Evolutionary conservation across 2,113 vertebrate species (phyloP), one percentile per base, ranked within the genome.

Genomic region (Psilopogon haemacephalus): DNA sequence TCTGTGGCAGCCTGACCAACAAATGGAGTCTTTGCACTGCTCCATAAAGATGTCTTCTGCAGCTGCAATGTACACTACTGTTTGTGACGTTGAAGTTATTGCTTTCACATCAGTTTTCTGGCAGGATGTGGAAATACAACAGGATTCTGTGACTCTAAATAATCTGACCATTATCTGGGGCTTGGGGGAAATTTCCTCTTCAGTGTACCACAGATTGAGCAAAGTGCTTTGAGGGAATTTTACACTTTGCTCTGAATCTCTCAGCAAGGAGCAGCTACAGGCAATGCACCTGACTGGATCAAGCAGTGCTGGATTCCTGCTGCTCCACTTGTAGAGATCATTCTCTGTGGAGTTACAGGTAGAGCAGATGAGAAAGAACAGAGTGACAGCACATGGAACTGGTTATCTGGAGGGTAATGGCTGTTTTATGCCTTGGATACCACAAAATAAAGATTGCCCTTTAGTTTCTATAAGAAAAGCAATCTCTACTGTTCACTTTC

Each of bases 181-280:
- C 63, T 62, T 59, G 64, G 40, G 90, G 69, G 74, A 55, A 87
- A 83, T 85, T 94, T 91, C 70, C 81, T 87, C 59, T 67, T 37
- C 75, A 42, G 37, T 20, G 16, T 16, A 30, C 58, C 67, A 26
- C 52, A 7, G 10, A 33, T 52, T 48, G 44, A 94, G 35, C 28
- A 35, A 93, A 94, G 78, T 30, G 64, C 79, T 90, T 73, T 50
- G 70, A 89, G 77, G 77, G 74, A 69, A 67, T 85, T 89, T 87
- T 17, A 60, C 33, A 42, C 68, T 62, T 79, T 79, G 40, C 12
- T 30, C 33, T 32, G 85, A 95, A 74, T 15, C 62, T 63, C 68
- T 55, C 44, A 90, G 86, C 48, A 82, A 67, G 12, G 54, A 77
- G 48, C 74, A 93, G 67, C 63, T 54, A 48, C 24, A 90, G 77